Percentiles rank a stretch among this genome's conserved stretches.
Conservation (phyloP, 1,140 invertebrate species). For the Pinna nobilis region DNA sequence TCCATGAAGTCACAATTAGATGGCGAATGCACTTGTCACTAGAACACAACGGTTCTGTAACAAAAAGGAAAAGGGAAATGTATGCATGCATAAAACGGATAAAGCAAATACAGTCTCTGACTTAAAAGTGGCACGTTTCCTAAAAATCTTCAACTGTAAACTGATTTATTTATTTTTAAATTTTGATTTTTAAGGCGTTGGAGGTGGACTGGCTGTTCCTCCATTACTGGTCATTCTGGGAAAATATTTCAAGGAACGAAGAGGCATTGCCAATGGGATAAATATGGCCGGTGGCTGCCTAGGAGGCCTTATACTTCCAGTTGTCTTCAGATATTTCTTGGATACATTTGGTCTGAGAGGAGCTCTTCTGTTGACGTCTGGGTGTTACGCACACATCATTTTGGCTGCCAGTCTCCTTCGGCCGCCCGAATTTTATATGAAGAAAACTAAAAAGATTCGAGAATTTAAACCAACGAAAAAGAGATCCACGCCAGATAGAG, state of each 20-base stretch:
- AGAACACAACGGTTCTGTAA: too few relatives aligned
- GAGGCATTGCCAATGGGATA: conserved; percentile 49
- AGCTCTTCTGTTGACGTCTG: conserved; percentile 84
- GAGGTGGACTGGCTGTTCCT: conserved; percentile 39
- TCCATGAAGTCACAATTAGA: too few relatives aligned
- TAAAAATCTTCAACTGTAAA: too few relatives aligned
- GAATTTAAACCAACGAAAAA: too few relatives aligned
- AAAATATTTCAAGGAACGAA: conserved; percentile 51
- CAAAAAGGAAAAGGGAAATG: too few relatives aligned
- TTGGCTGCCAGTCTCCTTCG: background rate
- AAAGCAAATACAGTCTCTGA: too few relatives aligned
- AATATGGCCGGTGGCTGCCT: conserved; percentile 35
- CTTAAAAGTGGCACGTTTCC: too few relatives aligned
- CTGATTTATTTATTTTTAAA: too few relatives aligned
- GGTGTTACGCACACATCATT: background rate
- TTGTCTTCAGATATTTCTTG: conserved; percentile 39
- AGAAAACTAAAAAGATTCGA: too few relatives aligned
- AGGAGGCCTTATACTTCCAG: conserved; percentile 41
- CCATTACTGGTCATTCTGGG: conserved; percentile 52
- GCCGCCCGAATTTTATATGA: background rate
- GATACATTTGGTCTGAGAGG: conserved; percentile 49
- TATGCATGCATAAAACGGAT: too few relatives aligned
- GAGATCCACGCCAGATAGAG: too few relatives aligned
- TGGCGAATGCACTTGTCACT: too few relatives aligned
- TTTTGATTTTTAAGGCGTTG: conserved; percentile 4